Percentiles rank a stretch among this genome's conserved stretches.
These are phyloP conservation scores for Drosophila lutescens DNA, from an alignment of 2,888 invertebrate genomes.

Conservation along the genomic window DNA sequence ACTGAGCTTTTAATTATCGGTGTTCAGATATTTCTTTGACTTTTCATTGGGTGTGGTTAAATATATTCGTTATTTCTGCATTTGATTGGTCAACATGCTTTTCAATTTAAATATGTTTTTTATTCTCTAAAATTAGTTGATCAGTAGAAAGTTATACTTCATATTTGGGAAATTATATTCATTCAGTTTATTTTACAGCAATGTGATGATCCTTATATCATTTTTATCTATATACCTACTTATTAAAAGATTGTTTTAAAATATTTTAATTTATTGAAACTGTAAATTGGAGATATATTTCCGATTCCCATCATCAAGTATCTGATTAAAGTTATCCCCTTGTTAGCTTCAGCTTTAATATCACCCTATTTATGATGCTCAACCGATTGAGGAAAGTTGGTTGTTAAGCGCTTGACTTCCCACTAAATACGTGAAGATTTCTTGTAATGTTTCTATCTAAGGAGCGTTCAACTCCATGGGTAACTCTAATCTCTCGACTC, in stretches of 20 bases:
- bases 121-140: no score
- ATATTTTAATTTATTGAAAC: not conserved
- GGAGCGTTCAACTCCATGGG: constrained; percentile 33
- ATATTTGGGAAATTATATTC: no score
- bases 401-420: constrained; percentile 26
- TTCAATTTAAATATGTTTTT: no score
- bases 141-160: no score
- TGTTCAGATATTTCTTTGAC: not conserved
- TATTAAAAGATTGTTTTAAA: no score
- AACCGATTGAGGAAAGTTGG: constrained; percentile 17
- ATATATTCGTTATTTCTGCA: not conserved
- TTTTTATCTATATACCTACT: no score
- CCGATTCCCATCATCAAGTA: not conserved
- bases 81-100: no score
- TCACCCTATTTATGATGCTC: constrained; percentile 6
- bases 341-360: constrained; percentile 1
- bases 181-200: no score
- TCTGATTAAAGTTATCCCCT: not conserved
- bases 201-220: no score
- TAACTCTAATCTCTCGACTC: not conserved
- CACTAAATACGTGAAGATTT: constrained; percentile 27
- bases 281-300: not conserved
- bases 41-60: constrained; percentile 9
- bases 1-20: not conserved
- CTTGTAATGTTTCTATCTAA: constrained; percentile 23